Evolutionary conservation across 2,888 invertebrate species (phyloP).

Genomic region (Galerucella nymphaeae): DNA sequence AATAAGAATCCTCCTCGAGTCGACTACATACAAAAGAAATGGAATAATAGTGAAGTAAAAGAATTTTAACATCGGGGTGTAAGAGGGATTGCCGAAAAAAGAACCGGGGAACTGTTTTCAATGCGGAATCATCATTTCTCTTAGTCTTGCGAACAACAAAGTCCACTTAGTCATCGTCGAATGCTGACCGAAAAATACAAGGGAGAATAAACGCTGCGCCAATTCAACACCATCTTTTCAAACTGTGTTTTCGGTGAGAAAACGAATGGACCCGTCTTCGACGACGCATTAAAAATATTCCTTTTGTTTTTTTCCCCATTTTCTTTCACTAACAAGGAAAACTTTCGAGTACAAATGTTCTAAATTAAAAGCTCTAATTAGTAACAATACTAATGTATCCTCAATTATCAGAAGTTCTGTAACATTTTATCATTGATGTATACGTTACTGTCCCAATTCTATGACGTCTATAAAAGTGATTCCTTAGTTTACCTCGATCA

Average conservation of each 20-base stretch:
- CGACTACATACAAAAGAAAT: constrained; percentile 46
- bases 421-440: not conserved
- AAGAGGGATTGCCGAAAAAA: constrained; percentile 58
- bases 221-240: constrained; percentile 58
- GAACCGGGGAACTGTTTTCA: constrained; percentile 62
- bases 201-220: constrained; percentile 59
- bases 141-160: constrained; percentile 68
- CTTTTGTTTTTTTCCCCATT: constrained; percentile 38
- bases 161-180: constrained; percentile 69
- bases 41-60: constrained; percentile 53
- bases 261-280: constrained; percentile 51
- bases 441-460: no score
- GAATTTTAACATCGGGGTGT: constrained; percentile 56
- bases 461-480: no score
- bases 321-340: constrained; percentile 11
- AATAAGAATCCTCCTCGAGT: constrained; percentile 45
- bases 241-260: constrained; percentile 47
- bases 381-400: not conserved
- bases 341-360: constrained; percentile 32
- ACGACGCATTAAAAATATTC: constrained; percentile 52
- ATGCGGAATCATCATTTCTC: constrained; percentile 68
- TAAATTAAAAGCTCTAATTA: constrained; percentile 34
- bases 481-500: no score
- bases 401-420: not conserved
- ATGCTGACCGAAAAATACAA: constrained; percentile 61